phyloP scores from a whole-genome alignment of 2,888 invertebrate species.

The Phaonia tiefii region DNA sequence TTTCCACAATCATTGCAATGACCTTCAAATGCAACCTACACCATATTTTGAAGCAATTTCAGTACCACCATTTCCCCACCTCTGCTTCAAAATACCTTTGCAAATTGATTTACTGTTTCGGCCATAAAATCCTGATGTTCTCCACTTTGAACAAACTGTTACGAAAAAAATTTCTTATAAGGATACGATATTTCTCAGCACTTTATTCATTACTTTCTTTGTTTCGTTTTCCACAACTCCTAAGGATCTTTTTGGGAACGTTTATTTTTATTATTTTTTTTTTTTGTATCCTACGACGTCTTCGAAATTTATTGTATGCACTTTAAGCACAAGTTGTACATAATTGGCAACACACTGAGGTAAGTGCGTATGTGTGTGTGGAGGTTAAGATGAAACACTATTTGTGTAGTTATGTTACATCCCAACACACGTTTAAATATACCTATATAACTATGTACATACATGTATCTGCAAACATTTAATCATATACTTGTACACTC shows the following conservation, averaged over 20 bases:
- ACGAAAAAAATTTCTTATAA: background rate
- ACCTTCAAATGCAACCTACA: background rate
- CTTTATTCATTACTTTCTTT: background rate
- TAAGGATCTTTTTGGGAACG: background rate
- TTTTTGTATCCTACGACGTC: background rate
- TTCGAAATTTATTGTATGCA: conserved; percentile 49
- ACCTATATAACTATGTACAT: background rate
- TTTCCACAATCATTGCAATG: too few species aligned
- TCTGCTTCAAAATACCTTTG: background rate
- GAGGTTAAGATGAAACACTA: conserved; percentile 2
- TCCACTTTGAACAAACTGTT: background rate
- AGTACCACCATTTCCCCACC: background rate
- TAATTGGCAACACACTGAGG: conserved; percentile 46
- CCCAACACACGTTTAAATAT: background rate
- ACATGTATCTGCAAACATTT: conserved; percentile 34
- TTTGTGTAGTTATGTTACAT: conserved; percentile 22
- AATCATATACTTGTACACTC: conserved; percentile 48
- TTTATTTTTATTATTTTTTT: background rate
- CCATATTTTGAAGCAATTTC: too few species aligned
- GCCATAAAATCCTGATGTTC: conserved; percentile 6
- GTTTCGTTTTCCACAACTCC: background rate
- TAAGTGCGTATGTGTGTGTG: conserved; percentile 14
- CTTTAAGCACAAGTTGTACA: conserved; percentile 46
- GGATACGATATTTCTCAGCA: background rate
- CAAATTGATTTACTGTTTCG: conserved; percentile 2